Evolutionary conservation across 2,888 invertebrate species (phyloP).

Genomic region (Luperina nickerlii): DNA sequence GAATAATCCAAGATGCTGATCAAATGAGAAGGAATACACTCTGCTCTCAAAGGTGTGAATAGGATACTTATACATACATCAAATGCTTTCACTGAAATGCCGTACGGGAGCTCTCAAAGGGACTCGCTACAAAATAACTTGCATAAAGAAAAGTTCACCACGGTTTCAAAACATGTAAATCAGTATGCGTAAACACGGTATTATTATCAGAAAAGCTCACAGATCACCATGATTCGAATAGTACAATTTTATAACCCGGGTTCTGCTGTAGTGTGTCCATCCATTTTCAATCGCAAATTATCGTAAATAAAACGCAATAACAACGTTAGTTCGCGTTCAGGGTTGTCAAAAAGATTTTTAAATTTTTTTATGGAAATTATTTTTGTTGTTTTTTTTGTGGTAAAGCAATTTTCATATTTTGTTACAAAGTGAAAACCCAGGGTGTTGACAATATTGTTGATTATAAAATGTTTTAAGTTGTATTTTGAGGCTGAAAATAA

Average conservation of each 20-base stretch:
- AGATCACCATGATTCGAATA: constrained; percentile 20
- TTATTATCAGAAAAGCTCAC: neutral
- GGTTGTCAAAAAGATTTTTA: constrained; percentile 39
- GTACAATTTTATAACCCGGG: constrained; percentile 41
- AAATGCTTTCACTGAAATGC: too few relatives aligned
- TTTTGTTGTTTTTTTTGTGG: neutral
- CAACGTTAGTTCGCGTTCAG: constrained; percentile 46
- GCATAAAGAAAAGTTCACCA: neutral
- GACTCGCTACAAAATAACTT: too few relatives aligned
- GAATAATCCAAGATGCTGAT: too few relatives aligned
- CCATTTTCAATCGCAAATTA: constrained; percentile 66
- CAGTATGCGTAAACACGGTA: neutral
- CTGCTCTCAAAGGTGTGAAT: too few relatives aligned
- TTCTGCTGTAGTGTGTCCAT: constrained; percentile 29
- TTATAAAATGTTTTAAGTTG: neutral
- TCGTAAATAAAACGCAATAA: constrained; percentile 66
- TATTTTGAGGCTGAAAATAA: too few relatives aligned
- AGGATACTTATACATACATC: too few relatives aligned
- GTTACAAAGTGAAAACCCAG: neutral
- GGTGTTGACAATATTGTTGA: neutral
- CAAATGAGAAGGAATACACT: too few relatives aligned
- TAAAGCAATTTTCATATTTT: neutral
- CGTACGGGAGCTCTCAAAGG: too few relatives aligned
- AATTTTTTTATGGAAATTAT: neutral
- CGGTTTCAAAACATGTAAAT: constrained; percentile 10